Percentiles rank a stretch among this genome's conserved stretches.
Evolutionary conservation across 2,888 invertebrate genomes (phyloP).

Genomic region (Stomorhina lunata): DNA sequence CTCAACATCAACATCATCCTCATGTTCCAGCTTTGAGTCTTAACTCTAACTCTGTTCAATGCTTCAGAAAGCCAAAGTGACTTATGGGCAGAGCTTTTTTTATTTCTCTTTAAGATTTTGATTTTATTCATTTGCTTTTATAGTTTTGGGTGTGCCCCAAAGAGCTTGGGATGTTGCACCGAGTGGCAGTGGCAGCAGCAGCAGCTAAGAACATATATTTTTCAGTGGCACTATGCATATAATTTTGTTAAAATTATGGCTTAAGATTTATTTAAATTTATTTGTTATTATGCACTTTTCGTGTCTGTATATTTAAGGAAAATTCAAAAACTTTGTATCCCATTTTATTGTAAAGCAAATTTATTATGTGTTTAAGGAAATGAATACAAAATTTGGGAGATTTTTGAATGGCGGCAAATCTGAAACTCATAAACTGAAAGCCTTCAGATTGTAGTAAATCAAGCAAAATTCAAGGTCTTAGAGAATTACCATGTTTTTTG

Average conservation of each 20-base stretch:
- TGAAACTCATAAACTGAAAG: too few species aligned
- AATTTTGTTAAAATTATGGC: conserved; percentile 55
- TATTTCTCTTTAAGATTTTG: not conserved
- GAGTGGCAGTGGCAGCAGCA: conserved; percentile 13
- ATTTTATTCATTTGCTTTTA: not conserved
- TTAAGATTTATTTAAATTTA: conserved; percentile 53
- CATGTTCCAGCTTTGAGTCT: conserved; percentile 7
- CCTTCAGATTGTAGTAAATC: too few species aligned
- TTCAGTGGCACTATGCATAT: conserved; percentile 62
- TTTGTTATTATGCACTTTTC: conserved; percentile 38
- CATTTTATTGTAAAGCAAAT: not conserved
- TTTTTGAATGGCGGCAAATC: not conserved
- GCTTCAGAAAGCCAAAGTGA: not conserved
- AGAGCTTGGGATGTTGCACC: not conserved
- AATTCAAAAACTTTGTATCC: not conserved
- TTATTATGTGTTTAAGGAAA: conserved; percentile 25
- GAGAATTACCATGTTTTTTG: too few species aligned
- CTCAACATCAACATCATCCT: conserved; percentile 34
- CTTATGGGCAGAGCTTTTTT: conserved; percentile 13
- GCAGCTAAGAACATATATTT: not conserved
- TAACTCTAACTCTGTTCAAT: conserved; percentile 6
- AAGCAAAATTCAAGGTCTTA: too few species aligned
- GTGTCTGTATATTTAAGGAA: conserved; percentile 11
- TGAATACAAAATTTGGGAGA: not conserved
- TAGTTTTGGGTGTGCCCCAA: conserved; percentile 45